Base-by-base conservation (phyloP, 2,888 invertebrate genomes). In the Xestoiulus laeticollis region DNA sequence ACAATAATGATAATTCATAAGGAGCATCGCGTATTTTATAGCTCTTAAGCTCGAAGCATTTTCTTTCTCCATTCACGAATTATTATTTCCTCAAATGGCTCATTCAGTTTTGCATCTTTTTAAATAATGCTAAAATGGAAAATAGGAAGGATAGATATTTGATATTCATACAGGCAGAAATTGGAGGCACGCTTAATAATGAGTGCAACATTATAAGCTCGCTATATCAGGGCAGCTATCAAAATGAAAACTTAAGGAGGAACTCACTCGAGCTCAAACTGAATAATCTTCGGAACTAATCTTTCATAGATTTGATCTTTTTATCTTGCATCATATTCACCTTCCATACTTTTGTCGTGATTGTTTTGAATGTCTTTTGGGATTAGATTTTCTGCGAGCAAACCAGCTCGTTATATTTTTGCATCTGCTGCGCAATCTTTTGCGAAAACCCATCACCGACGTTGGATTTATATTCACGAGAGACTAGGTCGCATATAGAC, bases 1-100 rank as follows among this genome's bases (percentile, higher is more conserved):
- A 78, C 78, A 78, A 78, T 78, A 78, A 78, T 78, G 78, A 78
- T 78, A 78, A 78, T 78, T 78, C 78, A 78, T 78, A 48, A 30
- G 68, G 78, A 78, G 78, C 59, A 59, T 59, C 22, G 22, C 16
- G 78, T 78, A 78, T 78, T 78, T 78, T 78, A 78, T 78, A 78
- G 78, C 78, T 78, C 78, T 78, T 78, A 78, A 78, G 78, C 78
- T 14, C 78, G 78, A 5, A 78, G 78, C 78, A 78, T 78, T 78
- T 26, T 26, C 78, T 3, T 68, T n/a, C 26, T 26, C 16, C 19
- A 53, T 53, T 53, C 53, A 22, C 59, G 59, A 59, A 78, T 78
- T 78, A 78, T 78, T 78, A 78, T 78, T 78, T 78, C 30, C 30
- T 78, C 78, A 16, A 78, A 78, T 78, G 78, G 30, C 78, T 78